These are phyloP conservation scores for Alaudala cheleensis DNA, from an alignment of 2,113 vertebrate genomes.

Conservation along the genomic window DNA sequence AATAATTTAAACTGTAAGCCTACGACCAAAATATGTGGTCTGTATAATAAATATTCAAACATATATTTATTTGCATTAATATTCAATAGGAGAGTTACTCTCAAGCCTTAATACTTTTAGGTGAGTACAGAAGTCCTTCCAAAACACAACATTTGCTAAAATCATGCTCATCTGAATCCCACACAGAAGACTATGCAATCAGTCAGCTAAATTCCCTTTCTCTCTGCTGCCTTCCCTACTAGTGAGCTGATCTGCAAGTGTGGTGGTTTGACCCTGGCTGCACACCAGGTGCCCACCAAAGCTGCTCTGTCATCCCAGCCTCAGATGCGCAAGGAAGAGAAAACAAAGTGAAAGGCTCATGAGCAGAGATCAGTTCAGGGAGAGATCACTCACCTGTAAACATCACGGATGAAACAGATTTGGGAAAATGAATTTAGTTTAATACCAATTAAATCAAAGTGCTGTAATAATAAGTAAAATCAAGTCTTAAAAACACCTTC, in stretches of 20 bases:
- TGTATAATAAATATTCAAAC: neutral
- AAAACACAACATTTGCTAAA: neutral
- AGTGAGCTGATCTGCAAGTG: neutral
- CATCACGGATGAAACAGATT: neutral
- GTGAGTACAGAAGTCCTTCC: neutral
- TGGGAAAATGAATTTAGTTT: neutral
- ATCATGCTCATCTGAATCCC: neutral
- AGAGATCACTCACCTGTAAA: neutral
- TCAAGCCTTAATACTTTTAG: neutral
- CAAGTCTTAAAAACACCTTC: neutral
- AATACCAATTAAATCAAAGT: neutral
- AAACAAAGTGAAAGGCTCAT: fast-evolving
- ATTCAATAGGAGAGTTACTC: neutral
- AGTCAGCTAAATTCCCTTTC: neutral
- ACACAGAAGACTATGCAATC: neutral
- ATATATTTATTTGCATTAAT: neutral
- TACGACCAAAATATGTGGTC: neutral
- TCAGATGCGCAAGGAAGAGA: neutral
- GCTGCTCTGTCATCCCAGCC: neutral
- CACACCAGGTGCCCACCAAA: neutral
- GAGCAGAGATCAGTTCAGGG: neutral
- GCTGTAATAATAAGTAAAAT: neutral
- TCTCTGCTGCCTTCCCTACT: neutral
- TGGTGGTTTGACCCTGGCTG: neutral
- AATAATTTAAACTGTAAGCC: neutral